Evolutionary conservation across 2,888 invertebrate genomes (phyloP).

Genomic region (Hemithea aestivaria): DNA sequence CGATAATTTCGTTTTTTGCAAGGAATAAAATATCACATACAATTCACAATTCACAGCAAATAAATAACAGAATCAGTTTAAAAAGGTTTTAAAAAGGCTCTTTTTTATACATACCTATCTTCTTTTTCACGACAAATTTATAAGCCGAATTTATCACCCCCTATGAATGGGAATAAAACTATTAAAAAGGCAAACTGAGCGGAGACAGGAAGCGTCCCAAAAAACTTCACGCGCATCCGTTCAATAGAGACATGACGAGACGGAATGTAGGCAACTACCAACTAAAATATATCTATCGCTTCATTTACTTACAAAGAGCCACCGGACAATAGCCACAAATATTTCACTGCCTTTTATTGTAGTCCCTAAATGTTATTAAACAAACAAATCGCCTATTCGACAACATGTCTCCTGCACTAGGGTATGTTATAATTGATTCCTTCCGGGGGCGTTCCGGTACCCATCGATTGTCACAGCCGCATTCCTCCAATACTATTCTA

Average conservation of each 20-base stretch:
- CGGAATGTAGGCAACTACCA: constrained; percentile 52
- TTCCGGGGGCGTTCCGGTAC: constrained; percentile 69
- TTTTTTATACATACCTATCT: not conserved
- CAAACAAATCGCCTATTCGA: constrained; percentile 77
- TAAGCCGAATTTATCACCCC: constrained; percentile 59
- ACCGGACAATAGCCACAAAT: constrained; percentile 61
- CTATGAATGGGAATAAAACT: constrained; percentile 51
- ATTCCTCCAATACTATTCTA: constrained; percentile 64
- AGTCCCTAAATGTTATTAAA: constrained; percentile 74
- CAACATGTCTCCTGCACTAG: constrained; percentile 61
- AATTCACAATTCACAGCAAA: no score
- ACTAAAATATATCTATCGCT: constrained; percentile 48
- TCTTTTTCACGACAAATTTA: constrained; percentile 29
- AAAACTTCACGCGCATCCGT: constrained; percentile 66
- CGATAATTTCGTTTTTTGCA: no score
- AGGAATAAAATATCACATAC: no score
- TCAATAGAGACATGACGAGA: constrained; percentile 55
- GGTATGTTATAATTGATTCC: constrained; percentile 74
- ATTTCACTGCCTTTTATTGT: constrained; percentile 70
- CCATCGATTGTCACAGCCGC: constrained; percentile 52
- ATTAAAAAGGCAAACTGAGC: constrained; percentile 53
- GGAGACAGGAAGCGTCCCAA: constrained; percentile 58
- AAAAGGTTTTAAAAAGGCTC: not conserved
- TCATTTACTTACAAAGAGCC: constrained; percentile 61
- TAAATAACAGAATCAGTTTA: constrained; percentile 3